These are phyloP conservation scores for Ciconia stormi DNA, from an alignment of 2,113 vertebrate genomes.

Conservation along the genomic window DNA sequence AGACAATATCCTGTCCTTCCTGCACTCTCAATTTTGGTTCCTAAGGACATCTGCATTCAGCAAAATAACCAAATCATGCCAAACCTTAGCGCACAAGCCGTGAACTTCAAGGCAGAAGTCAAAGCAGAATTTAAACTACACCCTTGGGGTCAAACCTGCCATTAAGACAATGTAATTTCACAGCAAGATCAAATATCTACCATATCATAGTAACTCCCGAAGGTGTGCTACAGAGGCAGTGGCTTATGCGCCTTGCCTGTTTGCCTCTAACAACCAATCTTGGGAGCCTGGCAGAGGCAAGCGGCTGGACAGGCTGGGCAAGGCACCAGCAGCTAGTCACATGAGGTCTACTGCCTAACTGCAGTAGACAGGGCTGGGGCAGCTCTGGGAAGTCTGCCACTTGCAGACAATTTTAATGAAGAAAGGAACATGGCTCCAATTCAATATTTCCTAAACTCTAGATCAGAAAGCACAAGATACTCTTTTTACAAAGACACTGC, in stretches of 20 bases:
- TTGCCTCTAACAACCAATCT: background rate
- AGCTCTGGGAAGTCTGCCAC: constrained; percentile 9
- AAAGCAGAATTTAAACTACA: background rate
- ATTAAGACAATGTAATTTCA: background rate
- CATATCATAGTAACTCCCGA: background rate
- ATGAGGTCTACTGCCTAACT: background rate
- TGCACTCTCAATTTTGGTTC: constrained; percentile 6
- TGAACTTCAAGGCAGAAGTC: background rate
- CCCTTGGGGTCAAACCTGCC: background rate
- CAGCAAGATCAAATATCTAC: background rate
- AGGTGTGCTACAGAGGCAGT: background rate
- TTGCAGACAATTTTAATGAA: constrained; percentile 7
- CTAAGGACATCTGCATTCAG: background rate
- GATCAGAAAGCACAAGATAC: background rate
- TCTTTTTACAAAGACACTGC: background rate
- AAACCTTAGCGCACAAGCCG: background rate
- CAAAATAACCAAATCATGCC: background rate
- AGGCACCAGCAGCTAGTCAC: constrained; percentile 27
- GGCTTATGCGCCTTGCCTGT: background rate
- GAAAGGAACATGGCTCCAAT: background rate
- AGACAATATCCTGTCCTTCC: constrained; percentile 12
- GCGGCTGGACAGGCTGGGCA: constrained; percentile 32
- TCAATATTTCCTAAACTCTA: background rate
- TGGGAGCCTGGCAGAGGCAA: constrained; percentile 9
- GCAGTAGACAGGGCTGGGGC: background rate